A percentile compares a stretch with the other conserved stretches of the same genome.
Evolutionary conservation across 2,888 invertebrate genomes (phyloP).

Genomic region (Pseudeuparius sepicola): DNA sequence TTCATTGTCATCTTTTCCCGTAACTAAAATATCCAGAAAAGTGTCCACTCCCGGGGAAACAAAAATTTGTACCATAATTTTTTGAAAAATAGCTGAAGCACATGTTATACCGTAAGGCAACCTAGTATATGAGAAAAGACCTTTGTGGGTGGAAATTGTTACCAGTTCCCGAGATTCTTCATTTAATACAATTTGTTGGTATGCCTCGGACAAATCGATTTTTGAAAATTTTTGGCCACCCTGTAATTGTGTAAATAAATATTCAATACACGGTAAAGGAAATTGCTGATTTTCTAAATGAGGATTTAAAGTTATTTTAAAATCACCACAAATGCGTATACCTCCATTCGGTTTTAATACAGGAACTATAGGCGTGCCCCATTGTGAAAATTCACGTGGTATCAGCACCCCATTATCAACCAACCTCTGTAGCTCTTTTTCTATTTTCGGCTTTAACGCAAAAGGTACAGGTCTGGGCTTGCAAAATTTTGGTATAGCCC

Average conservation of each 20-base stretch:
- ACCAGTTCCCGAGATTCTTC: conserved; percentile 6
- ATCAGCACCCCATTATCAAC: too few species aligned
- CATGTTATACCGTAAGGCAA: conserved; percentile 10
- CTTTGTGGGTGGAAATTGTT: conserved; percentile 10
- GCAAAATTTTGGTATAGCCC: too few species aligned
- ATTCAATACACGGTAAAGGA: conserved; percentile 3
- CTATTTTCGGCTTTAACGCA: too few species aligned
- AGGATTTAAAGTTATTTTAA: too few species aligned
- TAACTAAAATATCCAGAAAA: conserved; percentile 9
- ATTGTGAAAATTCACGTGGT: too few species aligned
- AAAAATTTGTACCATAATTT: conserved; percentile 12
- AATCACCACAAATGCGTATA: too few species aligned
- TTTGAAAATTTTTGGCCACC: conserved; percentile 4
- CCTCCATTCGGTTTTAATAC: too few species aligned
- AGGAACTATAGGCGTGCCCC: too few species aligned
- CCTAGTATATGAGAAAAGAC: conserved; percentile 12
- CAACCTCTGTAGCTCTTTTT: too few species aligned
- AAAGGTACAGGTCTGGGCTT: too few species aligned
- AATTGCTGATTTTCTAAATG: conserved; percentile 1
- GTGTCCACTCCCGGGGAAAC: conserved; percentile 12
- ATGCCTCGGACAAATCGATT: conserved; percentile 6
- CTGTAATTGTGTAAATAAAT: conserved; percentile 5
- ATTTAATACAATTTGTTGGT: conserved; percentile 11
- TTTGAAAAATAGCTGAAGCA: conserved; percentile 13
- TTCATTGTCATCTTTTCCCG: conserved; percentile 1